Base-by-base conservation (phyloP, 2,888 invertebrate genomes). In the Dastarcus helophoroides region DNA sequence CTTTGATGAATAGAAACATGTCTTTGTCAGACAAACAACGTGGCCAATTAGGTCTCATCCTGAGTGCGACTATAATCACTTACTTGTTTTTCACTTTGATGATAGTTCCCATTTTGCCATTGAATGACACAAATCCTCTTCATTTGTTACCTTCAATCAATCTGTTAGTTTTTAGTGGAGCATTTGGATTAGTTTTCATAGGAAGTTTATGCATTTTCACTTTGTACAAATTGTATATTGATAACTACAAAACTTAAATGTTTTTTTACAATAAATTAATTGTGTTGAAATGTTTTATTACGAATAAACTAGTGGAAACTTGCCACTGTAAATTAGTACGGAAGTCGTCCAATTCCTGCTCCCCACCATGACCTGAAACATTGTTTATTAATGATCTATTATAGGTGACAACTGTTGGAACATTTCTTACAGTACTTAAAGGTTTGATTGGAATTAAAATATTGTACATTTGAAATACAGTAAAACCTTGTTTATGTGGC, bases 1-100 rank as follows among this genome's bases (percentile, higher is more conserved):
- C 45, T 65, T 70, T 53, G 69, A 66, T 43, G 64, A 63, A 47
- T 66, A 60, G 54, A 25, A 29, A 33, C 26, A 35, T 35, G 35
- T 30, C 14, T 23, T 9, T 35, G 3, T 27, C 35, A 4, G 35
- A 35, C 14, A 27, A 22, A 31, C 26, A 30, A 15, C 27, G 11
- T 13, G 35, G 35, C 4, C 16, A 16, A 10, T 21, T 24, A 10
- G 35, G 27, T 27, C 9, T 35, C 5, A 24, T 27, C 9, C 3
- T 35, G 4, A 35, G 35, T 23, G 9, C 23, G 1, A 23, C 27
- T 10, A 19, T 9, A 19, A 14, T 35, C 2, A 1, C 31, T 6
- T 35, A 35, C 12, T 21, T 31, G 9, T 35, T 35, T 14, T 35
- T 35, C 14, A 27, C 21, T 15, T 21, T 26, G 16, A 35, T 35